These are phyloP conservation scores for Lerista edwardsae DNA, from an alignment of 2,797 vertebrate genomes.

Conservation along the genomic window DNA sequence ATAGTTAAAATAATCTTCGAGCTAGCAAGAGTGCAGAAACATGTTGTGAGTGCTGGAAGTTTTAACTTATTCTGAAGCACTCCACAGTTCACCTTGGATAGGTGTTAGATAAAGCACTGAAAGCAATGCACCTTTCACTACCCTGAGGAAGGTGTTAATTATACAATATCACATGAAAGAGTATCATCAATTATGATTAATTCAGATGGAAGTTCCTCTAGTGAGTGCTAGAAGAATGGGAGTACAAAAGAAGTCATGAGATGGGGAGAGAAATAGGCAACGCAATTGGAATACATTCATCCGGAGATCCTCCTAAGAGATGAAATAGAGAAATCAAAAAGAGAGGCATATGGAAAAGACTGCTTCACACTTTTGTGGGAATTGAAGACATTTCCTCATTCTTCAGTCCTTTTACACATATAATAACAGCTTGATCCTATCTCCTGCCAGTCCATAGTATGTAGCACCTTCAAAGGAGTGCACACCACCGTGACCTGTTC, in stretches of 20 bases:
- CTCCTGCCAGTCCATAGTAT: too few species aligned
- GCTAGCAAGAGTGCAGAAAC: neutral
- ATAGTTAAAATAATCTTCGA: neutral
- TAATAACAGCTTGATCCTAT: neutral
- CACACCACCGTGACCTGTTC: too few species aligned
- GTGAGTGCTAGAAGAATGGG: neutral
- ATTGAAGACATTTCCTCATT: neutral
- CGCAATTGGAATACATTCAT: neutral
- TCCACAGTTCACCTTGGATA: neutral
- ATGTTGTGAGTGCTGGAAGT: neutral
- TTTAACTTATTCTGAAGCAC: neutral
- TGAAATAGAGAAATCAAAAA: accelerated
- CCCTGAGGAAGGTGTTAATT: conserved; percentile 25
- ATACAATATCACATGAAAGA: neutral
- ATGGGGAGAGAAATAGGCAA: neutral
- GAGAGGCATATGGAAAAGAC: neutral
- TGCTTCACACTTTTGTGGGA: accelerated
- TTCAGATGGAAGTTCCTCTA: neutral
- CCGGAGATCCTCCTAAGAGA: neutral
- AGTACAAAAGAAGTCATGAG: neutral
- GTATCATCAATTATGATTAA: neutral
- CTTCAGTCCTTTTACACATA: neutral
- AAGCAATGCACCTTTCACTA: conserved; percentile 7
- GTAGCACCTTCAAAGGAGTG: too few species aligned
- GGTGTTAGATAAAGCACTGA: neutral